A percentile compares a stretch with the other conserved stretches of the same genome.
Evolutionary conservation across 2,113 vertebrate genomes (phyloP).

Genomic region (Anolis carolinensis): DNA sequence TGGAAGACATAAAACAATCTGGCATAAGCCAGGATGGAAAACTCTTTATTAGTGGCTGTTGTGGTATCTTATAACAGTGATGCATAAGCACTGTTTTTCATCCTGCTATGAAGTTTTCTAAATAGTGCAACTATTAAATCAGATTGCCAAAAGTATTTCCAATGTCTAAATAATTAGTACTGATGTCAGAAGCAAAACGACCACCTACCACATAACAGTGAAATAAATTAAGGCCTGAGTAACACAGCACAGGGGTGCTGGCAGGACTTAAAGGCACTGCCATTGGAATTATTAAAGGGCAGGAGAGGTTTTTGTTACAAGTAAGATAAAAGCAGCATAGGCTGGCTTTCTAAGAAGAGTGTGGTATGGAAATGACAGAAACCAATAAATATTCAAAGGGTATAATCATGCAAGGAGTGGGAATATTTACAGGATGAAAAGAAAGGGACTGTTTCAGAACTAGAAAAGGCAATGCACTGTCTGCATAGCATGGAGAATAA

Average conservation of each 20-base stretch:
- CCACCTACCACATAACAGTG: slow-evolving; percentile 64
- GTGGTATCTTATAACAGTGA: slow-evolving; percentile 46
- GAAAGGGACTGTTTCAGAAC: slow-evolving; percentile 57
- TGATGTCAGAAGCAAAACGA: slow-evolving; percentile 45
- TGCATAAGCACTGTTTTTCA: slow-evolving; percentile 47
- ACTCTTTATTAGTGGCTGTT: slow-evolving; percentile 49
- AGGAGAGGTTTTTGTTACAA: slow-evolving; percentile 52
- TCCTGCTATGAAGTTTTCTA: slow-evolving; percentile 53
- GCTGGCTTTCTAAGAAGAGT: slow-evolving; percentile 31
- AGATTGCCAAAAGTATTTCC: slow-evolving; percentile 45
- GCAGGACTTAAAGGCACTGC: slow-evolving; percentile 19
- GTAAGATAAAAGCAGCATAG: slow-evolving; percentile 49
- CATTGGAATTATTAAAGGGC: slow-evolving; percentile 48
- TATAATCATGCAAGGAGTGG: slow-evolving; percentile 53
- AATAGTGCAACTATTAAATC: slow-evolving; percentile 55
- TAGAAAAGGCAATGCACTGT: slow-evolving; percentile 48
- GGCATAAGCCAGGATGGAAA: slow-evolving; percentile 22
- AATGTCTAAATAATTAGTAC: slow-evolving; percentile 57
- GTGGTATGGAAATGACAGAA: slow-evolving; percentile 57
- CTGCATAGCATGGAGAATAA: slow-evolving; percentile 39
- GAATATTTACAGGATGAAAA: slow-evolving; percentile 50
- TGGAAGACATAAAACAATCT: slow-evolving; percentile 27
- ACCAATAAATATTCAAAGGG: slow-evolving; percentile 67
- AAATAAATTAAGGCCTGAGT: slow-evolving; percentile 38
- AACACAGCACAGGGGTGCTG: slow-evolving; percentile 39